A percentile compares a stretch with the other conserved stretches of the same genome.
Evolutionary conservation across 2,797 vertebrate species (phyloP).

Genomic region (Pseudopleuronectes americanus): DNA sequence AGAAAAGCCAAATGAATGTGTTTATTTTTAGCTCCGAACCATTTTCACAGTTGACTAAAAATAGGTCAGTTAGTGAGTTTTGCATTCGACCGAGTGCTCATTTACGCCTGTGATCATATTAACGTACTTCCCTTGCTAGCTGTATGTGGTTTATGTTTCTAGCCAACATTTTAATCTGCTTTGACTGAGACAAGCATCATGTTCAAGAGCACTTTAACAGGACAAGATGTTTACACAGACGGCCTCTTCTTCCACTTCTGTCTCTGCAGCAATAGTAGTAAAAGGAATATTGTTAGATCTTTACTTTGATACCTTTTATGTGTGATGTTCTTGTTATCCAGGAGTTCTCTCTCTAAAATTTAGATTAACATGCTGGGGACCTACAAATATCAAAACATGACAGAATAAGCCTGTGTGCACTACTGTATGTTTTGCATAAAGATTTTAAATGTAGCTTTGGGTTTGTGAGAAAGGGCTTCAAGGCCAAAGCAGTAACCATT

Average conservation of each 20-base stretch:
- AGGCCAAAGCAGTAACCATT: background rate
- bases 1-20: conserved; percentile 27
- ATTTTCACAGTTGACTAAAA: conserved; percentile 72
- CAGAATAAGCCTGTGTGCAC: no score
- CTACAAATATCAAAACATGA: no score
- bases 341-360: background rate
- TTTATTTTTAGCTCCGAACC: conserved; percentile 67
- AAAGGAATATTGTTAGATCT: background rate
- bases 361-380: no score
- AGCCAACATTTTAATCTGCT: no score
- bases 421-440: no score
- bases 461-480: background rate
- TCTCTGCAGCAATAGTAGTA: background rate
- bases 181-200: background rate
- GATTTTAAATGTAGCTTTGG: no score
- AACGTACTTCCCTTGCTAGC: background rate
- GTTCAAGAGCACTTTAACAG: background rate
- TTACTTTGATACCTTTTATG: background rate
- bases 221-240: background rate
- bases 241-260: background rate
- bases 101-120: conserved; percentile 19
- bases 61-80: conserved; percentile 68
- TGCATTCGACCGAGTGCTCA: background rate
- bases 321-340: background rate
- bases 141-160: background rate